These are phyloP conservation scores for Saccostrea glomerata DNA, from an alignment of 1,140 invertebrate species.

Conservation along the genomic window DNA sequence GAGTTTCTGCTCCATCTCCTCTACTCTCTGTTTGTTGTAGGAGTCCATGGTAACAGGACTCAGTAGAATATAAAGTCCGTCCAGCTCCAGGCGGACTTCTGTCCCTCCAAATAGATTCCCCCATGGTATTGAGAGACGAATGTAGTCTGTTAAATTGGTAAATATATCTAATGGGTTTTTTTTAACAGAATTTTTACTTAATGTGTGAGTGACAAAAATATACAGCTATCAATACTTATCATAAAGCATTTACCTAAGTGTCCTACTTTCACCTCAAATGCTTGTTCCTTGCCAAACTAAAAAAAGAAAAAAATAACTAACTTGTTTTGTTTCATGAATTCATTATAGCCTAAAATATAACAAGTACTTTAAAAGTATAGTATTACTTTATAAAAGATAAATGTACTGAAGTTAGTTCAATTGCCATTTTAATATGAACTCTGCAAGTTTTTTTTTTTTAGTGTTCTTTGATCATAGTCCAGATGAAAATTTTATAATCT, in stretches of 20 bases:
- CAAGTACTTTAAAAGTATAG: too few relatives aligned
- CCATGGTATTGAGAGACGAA: slow-evolving; percentile 89
- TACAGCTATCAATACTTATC: background rate
- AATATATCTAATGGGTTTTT: background rate
- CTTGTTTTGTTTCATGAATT: too few relatives aligned
- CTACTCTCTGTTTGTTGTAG: slow-evolving; percentile 88
- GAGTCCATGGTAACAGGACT: slow-evolving; percentile 85
- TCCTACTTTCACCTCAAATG: slow-evolving; percentile 89
- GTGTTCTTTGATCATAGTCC: too few relatives aligned
- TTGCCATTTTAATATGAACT: too few relatives aligned
- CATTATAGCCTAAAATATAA: too few relatives aligned
- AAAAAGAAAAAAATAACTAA: slow-evolving; percentile 14
- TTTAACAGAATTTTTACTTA: background rate
- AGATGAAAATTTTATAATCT: too few relatives aligned
- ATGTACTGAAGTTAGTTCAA: too few relatives aligned
- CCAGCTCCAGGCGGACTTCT: slow-evolving; percentile 82
- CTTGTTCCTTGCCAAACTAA: slow-evolving; percentile 88
- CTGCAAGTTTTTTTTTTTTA: too few relatives aligned
- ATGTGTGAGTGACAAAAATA: background rate
- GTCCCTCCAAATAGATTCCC: slow-evolving; percentile 85
- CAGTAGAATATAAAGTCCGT: slow-evolving; percentile 88
- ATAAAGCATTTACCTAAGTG: slow-evolving; percentile 82
- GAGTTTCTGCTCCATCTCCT: slow-evolving; percentile 85
- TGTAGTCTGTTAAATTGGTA: slow-evolving; percentile 79
- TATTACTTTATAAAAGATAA: too few relatives aligned